These are phyloP conservation scores for Scaptomyza montana DNA, from an alignment of 1,140 invertebrate species.

Conservation along the genomic window DNA sequence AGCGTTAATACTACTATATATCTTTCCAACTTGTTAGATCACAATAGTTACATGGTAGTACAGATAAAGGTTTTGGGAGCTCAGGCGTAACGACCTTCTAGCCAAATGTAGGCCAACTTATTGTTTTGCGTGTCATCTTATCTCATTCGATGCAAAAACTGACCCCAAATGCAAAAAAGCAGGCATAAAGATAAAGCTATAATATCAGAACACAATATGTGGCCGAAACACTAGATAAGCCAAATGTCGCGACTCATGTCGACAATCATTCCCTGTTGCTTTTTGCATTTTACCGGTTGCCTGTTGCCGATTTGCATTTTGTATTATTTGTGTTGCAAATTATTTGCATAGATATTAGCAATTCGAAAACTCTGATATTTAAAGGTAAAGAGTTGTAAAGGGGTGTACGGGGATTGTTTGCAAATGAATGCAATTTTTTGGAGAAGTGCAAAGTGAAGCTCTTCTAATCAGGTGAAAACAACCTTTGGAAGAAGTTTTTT, in stretches of 20 bases:
- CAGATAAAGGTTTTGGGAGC: too few species aligned
- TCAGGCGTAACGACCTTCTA: constrained; percentile 10
- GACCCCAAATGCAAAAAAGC: constrained; percentile 58
- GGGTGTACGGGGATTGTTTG: not conserved
- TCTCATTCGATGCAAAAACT: constrained; percentile 50
- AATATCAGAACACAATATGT: constrained; percentile 42
- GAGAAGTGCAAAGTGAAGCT: not conserved
- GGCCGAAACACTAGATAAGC: constrained; percentile 66
- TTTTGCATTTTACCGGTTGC: not conserved
- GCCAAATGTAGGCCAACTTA: constrained; percentile 26
- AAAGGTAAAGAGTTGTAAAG: not conserved
- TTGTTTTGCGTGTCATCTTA: constrained; percentile 36
- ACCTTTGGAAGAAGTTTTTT: not conserved
- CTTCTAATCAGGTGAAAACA: not conserved
- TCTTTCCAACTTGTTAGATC: too few species aligned
- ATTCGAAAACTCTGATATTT: constrained; percentile 52
- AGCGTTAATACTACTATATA: too few species aligned
- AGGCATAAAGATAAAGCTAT: constrained; percentile 47
- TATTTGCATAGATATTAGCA: constrained; percentile 79
- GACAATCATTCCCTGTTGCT: not conserved
- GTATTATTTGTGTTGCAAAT: constrained; percentile 54
- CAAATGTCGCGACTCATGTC: constrained; percentile 49
- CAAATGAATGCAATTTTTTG: not conserved
- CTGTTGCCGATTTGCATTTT: not conserved
- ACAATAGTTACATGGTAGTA: too few species aligned